phyloP scores from a whole-genome alignment of 2,888 invertebrate genomes.

The Portevinia maculata region DNA sequence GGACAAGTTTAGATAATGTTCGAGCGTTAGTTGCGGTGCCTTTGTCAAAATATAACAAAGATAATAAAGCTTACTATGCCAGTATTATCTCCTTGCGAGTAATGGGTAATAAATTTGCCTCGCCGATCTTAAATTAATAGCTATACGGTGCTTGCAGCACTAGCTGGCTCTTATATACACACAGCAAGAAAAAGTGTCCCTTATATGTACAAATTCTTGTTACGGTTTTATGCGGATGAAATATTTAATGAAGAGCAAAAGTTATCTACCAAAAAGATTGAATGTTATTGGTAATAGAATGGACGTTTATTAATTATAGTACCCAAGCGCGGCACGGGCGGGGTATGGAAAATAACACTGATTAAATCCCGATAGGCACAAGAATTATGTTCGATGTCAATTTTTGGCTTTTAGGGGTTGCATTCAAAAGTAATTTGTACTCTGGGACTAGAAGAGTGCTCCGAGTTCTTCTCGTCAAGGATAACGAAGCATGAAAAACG shows the following conservation, averaged over 20 bases:
- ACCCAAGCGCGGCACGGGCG: background rate
- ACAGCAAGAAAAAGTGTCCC: background rate
- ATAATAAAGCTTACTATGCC: constrained; percentile 72
- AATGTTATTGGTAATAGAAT: constrained; percentile 67
- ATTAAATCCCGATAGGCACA: constrained; percentile 48
- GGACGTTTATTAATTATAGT: constrained; percentile 72
- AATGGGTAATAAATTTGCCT: constrained; percentile 68
- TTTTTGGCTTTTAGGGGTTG: constrained; percentile 33
- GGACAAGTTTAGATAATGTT: constrained; percentile 54
- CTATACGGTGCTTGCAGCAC: constrained; percentile 19
- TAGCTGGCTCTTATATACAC: constrained; percentile 31
- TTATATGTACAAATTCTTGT: constrained; percentile 35
- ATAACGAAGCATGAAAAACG: constrained; percentile 6
- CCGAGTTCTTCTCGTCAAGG: constrained; percentile 3
- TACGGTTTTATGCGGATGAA: constrained; percentile 34
- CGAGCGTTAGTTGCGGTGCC: constrained; percentile 54
- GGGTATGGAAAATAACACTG: constrained; percentile 1
- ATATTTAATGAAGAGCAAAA: constrained; percentile 63
- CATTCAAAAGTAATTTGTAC: constrained; percentile 53
- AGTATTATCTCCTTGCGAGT: constrained; percentile 66
- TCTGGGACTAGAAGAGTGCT: background rate
- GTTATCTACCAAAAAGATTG: constrained; percentile 73
- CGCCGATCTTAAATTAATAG: constrained; percentile 71
- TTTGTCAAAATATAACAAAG: constrained; percentile 56
- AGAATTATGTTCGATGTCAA: constrained; percentile 61